Conservation (phyloP, 2,888 invertebrate species). For the Tachina grossa region DNA sequence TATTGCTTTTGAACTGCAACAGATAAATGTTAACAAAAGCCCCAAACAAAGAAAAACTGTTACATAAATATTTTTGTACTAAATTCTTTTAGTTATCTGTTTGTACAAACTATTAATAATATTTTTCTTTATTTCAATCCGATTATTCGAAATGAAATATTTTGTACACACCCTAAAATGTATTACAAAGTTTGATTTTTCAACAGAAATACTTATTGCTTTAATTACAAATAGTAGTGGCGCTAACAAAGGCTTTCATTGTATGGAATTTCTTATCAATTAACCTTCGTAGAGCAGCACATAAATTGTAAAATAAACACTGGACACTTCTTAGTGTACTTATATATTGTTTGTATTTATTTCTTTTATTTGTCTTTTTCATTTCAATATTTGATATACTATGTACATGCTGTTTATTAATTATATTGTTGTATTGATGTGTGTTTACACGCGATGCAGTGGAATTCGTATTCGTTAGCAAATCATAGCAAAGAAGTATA, state of each 20-base stretch:
- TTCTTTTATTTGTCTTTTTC: conserved; percentile 17
- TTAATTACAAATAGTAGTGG: neutral
- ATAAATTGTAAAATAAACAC: conserved; percentile 57
- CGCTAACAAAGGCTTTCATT: conserved; percentile 28
- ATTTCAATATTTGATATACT: conserved; percentile 41
- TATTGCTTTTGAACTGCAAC: neutral
- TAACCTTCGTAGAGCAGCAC: neutral
- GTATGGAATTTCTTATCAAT: conserved; percentile 23
- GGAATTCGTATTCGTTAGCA: no score
- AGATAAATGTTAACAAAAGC: neutral
- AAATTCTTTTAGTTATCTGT: neutral
- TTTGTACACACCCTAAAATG: conserved; percentile 29
- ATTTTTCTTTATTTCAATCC: conserved; percentile 1
- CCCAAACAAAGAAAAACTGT: neutral
- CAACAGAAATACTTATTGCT: neutral
- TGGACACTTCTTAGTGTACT: conserved; percentile 35
- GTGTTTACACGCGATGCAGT: no score
- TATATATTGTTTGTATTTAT: conserved; percentile 14
- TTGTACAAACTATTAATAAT: neutral
- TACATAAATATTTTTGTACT: neutral
- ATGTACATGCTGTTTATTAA: neutral
- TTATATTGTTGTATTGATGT: no score
- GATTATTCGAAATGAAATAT: conserved; percentile 10
- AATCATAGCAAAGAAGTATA: no score
- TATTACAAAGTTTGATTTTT: conserved; percentile 18